These are phyloP conservation scores for Pterostichus niger DNA, from an alignment of 2,888 invertebrate species.

Conservation along the genomic window DNA sequence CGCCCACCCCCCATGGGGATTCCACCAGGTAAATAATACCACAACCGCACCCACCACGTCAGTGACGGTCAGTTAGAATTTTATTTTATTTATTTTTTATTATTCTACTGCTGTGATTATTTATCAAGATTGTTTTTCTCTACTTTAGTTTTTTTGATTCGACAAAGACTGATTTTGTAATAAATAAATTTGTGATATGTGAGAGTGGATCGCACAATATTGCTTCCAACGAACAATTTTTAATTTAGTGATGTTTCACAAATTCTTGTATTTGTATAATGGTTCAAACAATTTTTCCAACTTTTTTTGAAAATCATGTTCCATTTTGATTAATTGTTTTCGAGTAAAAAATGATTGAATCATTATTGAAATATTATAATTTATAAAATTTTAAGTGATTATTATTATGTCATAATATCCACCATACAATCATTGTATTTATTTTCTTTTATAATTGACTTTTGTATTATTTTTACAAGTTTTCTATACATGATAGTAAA, in stretches of 20 bases:
- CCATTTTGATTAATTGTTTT: background rate
- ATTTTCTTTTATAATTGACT: too few species aligned
- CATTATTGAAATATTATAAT: background rate
- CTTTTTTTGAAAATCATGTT: too few species aligned
- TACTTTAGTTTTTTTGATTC: background rate
- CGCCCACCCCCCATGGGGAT: constrained; percentile 83
- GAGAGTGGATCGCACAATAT: too few species aligned
- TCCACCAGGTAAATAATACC: constrained; percentile 81
- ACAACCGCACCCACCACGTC: constrained; percentile 8
- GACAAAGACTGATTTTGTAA: too few species aligned
- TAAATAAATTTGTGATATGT: too few species aligned
- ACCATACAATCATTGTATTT: too few species aligned
- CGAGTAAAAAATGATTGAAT: background rate
- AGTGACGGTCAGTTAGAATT: constrained; percentile 47
- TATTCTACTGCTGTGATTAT: background rate
- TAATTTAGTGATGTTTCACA: background rate
- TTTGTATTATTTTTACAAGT: background rate
- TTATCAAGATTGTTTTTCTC: background rate
- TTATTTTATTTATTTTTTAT: constrained; percentile 48
- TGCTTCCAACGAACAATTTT: too few species aligned
- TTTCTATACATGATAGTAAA: background rate
- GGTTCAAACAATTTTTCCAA: constrained; percentile 23
- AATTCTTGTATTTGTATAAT: constrained; percentile 5
- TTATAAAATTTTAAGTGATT: background rate
- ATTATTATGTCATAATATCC: too few species aligned